phyloP scores from a whole-genome alignment of 2,888 invertebrate genomes.

The Eilema depressum region DNA sequence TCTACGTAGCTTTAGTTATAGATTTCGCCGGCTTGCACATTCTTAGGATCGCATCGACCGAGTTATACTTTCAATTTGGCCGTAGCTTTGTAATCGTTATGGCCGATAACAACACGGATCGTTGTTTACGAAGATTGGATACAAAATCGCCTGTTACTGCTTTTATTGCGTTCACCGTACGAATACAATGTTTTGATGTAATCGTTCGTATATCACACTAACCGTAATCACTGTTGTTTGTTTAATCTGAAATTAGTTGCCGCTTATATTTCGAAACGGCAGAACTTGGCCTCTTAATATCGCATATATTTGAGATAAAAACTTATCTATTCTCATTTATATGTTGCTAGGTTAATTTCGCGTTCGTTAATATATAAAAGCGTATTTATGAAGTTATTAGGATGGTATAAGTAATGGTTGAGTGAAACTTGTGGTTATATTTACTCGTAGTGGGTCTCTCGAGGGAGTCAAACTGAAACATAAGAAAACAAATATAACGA shows the following conservation, averaged over 20 bases:
- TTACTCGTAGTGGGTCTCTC: constrained; percentile 30
- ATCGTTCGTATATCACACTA: constrained; percentile 48
- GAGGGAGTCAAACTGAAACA: constrained; percentile 44
- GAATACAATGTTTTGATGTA: constrained; percentile 50
- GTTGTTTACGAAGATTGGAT: constrained; percentile 63
- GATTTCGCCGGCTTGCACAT: constrained; percentile 74
- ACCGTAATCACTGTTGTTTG: constrained; percentile 65
- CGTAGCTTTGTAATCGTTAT: constrained; percentile 64
- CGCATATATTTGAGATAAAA: constrained; percentile 47
- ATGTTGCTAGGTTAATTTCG: constrained; percentile 18
- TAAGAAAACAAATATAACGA: constrained; percentile 50
- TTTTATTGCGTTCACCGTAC: constrained; percentile 56
- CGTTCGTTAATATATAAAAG: constrained; percentile 29
- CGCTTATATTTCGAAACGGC: constrained; percentile 53
- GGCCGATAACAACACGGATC: constrained; percentile 55
- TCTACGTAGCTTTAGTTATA: constrained; percentile 69
- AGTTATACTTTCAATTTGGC: constrained; percentile 64
- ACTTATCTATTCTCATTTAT: constrained; percentile 36
- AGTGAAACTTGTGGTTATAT: constrained; percentile 34
- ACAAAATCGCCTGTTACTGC: constrained; percentile 55
- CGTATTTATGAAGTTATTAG: constrained; percentile 34
- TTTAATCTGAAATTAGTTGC: constrained; percentile 64
- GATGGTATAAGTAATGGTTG: constrained; percentile 32
- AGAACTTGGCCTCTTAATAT: constrained; percentile 56
- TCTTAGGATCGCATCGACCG: constrained; percentile 64